A percentile compares a stretch with the other conserved stretches of the same genome.
Conservation (phyloP, 64 coral and sea anemone genomes). For the Anthopleura sola region DNA sequence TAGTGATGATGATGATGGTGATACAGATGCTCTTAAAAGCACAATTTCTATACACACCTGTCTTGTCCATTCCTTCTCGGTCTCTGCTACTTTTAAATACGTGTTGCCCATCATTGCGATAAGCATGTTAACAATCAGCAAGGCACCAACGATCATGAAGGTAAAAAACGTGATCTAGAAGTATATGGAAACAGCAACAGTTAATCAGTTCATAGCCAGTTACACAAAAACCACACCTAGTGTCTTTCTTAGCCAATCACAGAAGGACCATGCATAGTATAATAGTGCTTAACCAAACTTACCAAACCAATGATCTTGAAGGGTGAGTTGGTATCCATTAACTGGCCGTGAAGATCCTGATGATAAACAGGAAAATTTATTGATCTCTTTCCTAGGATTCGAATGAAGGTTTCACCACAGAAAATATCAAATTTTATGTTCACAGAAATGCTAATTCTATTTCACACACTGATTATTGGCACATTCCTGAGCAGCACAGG, state of each 20-base stretch:
- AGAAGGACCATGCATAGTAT: no score
- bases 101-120: slow-evolving; percentile 98
- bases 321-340: slow-evolving; percentile 45
- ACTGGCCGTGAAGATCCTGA: slow-evolving; percentile 49
- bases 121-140: slow-evolving; percentile 93
- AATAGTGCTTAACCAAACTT: slow-evolving; percentile 1
- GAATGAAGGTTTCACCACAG: no score
- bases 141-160: slow-evolving; percentile 72
- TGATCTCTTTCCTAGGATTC: no score
- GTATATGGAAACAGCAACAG: not conserved
- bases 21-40: no score
- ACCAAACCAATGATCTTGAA: slow-evolving; percentile 66
- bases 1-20: no score
- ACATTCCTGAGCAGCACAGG: no score
- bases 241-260: no score
- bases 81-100: slow-evolving; percentile 64
- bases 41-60: slow-evolving; percentile 42
- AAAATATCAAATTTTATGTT: no score
- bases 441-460: no score
- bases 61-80: slow-evolving; percentile 87
- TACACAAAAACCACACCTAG: no score
- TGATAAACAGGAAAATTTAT: not conserved
- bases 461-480: no score
- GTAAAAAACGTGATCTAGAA: slow-evolving; percentile 78
- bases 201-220: not conserved